A percentile compares a stretch with the other conserved stretches of the same genome.
These are phyloP conservation scores for Camptogramma bilineatum DNA, from an alignment of 2,888 invertebrate genomes.

Conservation along the genomic window DNA sequence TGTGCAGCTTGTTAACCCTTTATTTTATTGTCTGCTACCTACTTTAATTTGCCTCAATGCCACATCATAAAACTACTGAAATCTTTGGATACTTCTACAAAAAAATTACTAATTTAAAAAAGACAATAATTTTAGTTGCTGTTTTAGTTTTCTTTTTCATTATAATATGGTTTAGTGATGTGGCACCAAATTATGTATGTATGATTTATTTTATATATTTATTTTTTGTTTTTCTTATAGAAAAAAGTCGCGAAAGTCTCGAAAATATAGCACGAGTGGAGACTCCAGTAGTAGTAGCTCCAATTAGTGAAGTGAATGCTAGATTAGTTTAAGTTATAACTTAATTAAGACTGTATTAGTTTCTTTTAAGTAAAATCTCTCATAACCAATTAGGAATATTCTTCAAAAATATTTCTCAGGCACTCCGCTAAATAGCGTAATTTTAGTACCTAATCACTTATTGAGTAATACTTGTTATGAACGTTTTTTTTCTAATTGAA, in stretches of 20 bases:
- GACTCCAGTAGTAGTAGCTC: constrained; percentile 75
- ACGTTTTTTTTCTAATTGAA: too few species aligned
- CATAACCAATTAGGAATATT: constrained; percentile 17
- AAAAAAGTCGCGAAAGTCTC: constrained; percentile 81
- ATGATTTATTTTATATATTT: constrained; percentile 57
- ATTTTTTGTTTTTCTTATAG: constrained; percentile 80
- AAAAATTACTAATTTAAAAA: background rate
- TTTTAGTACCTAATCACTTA: too few species aligned
- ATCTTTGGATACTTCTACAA: background rate
- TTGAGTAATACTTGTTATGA: too few species aligned
- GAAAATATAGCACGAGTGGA: constrained; percentile 81
- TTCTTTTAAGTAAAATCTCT: constrained; percentile 29
- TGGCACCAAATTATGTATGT: constrained; percentile 48
- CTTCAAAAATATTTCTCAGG: background rate
- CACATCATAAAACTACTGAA: constrained; percentile 45
- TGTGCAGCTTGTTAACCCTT: constrained; percentile 66
- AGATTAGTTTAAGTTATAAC: constrained; percentile 47
- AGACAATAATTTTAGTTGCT: background rate
- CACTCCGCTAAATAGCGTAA: too few species aligned
- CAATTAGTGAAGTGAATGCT: constrained; percentile 74
- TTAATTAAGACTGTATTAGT: constrained; percentile 41
- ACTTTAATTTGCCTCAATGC: constrained; percentile 59
- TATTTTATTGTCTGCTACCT: constrained; percentile 52
- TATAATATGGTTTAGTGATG: constrained; percentile 42
- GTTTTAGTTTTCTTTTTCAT: background rate